A percentile compares a stretch with the other conserved stretches of the same genome.
Conservation (phyloP, 1,140 invertebrate species). For the Orius laevigatus region DNA sequence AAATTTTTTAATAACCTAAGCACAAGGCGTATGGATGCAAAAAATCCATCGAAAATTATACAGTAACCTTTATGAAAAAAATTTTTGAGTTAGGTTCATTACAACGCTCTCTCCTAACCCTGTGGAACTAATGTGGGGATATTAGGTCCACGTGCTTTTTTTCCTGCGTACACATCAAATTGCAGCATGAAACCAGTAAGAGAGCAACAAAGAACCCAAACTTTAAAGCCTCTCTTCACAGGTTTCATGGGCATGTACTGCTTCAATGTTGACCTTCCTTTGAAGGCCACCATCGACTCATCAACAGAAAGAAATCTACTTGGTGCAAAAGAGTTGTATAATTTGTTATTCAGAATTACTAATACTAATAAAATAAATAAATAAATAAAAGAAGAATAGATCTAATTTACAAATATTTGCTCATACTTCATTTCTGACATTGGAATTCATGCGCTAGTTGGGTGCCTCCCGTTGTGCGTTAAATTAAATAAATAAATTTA, state of each 20-base stretch:
- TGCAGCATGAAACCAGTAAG: slow-evolving; percentile 20
- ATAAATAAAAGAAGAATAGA: too few relatives aligned
- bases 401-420: too few relatives aligned
- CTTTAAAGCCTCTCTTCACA: slow-evolving; percentile 25
- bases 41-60: slow-evolving; percentile 18
- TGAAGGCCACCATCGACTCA: slow-evolving; percentile 15
- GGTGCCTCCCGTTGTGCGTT: too few relatives aligned
- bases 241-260: slow-evolving; percentile 25
- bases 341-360: too few relatives aligned
- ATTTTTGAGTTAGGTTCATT: slow-evolving; percentile 10
- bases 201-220: slow-evolving; percentile 23
- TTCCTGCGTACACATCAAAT: slow-evolving; percentile 22
- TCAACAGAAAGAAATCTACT: too few relatives aligned
- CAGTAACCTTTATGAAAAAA: slow-evolving; percentile 14
- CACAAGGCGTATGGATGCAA: slow-evolving; percentile 8
- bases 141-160: slow-evolving; percentile 11
- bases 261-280: slow-evolving; percentile 22
- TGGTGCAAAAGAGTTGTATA: too few relatives aligned
- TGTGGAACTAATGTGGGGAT: too few relatives aligned
- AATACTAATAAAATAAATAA: too few relatives aligned
- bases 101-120: slow-evolving; percentile 22
- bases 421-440: too few relatives aligned
- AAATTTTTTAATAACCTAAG: slow-evolving; percentile 11
- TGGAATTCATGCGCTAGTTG: too few relatives aligned
- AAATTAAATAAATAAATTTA: too few relatives aligned